phyloP scores from a whole-genome alignment of 2,888 invertebrate species.

The Barypeithes pellucidus region DNA sequence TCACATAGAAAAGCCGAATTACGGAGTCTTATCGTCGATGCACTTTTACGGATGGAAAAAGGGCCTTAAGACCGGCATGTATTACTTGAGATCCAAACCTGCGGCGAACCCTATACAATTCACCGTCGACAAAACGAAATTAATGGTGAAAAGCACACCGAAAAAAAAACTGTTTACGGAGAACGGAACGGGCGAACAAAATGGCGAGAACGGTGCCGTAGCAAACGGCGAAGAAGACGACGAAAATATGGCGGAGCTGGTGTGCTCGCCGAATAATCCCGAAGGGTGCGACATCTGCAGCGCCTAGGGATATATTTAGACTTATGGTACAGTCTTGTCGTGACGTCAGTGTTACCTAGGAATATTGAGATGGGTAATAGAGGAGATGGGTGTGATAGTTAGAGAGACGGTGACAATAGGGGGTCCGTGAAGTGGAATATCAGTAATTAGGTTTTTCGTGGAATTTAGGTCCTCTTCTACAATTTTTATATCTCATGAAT shows the following conservation, averaged over 20 bases:
- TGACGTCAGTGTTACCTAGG: no score
- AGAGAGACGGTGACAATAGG: no score
- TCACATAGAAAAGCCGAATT: slow-evolving; percentile 95
- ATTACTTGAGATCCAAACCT: slow-evolving; percentile 96
- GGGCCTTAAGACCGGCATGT: slow-evolving; percentile 99
- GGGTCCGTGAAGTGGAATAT: no score
- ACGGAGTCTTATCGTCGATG: slow-evolving; percentile 96
- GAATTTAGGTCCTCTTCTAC: no score
- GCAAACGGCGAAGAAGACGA: slow-evolving; percentile 67
- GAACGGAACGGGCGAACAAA: slow-evolving; percentile 4
- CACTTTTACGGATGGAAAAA: slow-evolving; percentile 98
- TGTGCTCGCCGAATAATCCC: slow-evolving; percentile 90
- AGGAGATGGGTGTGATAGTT: no score
- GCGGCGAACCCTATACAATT: slow-evolving; percentile 98
- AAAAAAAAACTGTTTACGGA: slow-evolving; percentile 5
- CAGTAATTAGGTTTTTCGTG: no score
- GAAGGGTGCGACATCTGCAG: slow-evolving; percentile 92
- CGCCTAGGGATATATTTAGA: slow-evolving; percentile 72
- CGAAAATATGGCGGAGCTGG: slow-evolving; percentile 82
- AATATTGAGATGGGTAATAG: no score
- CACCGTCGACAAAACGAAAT: slow-evolving; percentile 91
- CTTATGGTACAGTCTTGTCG: not conserved
- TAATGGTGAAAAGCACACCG: slow-evolving; percentile 65
- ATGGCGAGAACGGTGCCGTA: slow-evolving; percentile 34
- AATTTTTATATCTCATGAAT: no score